Base-by-base conservation (phyloP, 2,113 vertebrate genomes). In the Lipophrys pholis region DNA sequence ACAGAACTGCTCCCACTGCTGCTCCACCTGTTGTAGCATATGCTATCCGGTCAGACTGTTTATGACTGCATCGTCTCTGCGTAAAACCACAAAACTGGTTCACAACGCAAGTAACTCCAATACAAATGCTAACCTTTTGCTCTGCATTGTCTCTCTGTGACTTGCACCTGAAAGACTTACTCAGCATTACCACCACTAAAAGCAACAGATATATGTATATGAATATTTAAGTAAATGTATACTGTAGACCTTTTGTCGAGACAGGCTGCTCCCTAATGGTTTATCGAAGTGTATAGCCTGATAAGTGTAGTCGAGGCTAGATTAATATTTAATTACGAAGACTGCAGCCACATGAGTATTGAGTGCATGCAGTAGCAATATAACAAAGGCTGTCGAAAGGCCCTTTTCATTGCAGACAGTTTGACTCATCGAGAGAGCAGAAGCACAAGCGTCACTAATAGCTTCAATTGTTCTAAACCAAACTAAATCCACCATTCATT, bases 301-400 rank as follows among this genome's bases (percentile, higher is more conserved):
- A 43, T 39, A 38, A 38, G n/a, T 73, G 58, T 12, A 52, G 53
- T 53, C 16, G 39, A n/a, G 50, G 59, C 8, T 7, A 50, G 21
- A 74, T 65, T 63, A 6, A 67, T 57, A 21, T 74, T 53, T 46
- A 45, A 74, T 69, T 17, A 63, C n/a, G 38, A 15, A 67, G 55
- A 60, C 14, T 49, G 8, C 10, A 60, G 8, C 45, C 53, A 52
- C 54, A 48, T 42, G 52, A 45, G 21, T 16, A 56, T 38, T 40
- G 35, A 38, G 51, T 40, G 46, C 16, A 55, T 57, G 49, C 12
- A 42, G 15, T 30, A 30, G 21, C 21, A 21, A 40, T 35, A 6
- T 63, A 46, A 5, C 5, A 51, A 57, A 35, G 7, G n/a, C 39
- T 45, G 21, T 63, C 46, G 17, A 12, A 6, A 0, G 30, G 5